Conservation (phyloP, 2,888 invertebrate species). For the Hyles lineata region DNA sequence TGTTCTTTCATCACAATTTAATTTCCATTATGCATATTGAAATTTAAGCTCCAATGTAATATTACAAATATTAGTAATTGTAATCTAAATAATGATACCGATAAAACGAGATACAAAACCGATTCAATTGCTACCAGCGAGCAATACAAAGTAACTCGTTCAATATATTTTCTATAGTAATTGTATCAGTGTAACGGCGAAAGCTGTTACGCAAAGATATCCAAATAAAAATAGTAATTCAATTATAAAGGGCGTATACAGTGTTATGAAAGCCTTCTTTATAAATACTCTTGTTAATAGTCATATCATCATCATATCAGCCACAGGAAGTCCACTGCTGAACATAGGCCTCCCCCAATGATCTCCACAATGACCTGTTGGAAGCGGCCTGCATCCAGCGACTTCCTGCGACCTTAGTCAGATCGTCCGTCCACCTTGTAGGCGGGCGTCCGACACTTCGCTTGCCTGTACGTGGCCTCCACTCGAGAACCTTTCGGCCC, state of each 20-base stretch:
- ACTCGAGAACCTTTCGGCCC: too few relatives aligned
- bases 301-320: too few relatives aligned
- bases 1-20: too few relatives aligned
- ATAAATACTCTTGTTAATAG: constrained; percentile 33
- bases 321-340: too few relatives aligned
- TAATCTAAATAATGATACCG: constrained; percentile 12
- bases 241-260: constrained; percentile 30
- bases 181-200: neutral
- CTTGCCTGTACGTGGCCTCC: too few relatives aligned
- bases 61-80: neutral
- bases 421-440: too few relatives aligned
- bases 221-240: constrained; percentile 34
- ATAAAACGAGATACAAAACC: constrained; percentile 10
- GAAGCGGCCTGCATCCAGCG: too few relatives aligned
- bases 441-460: too few relatives aligned
- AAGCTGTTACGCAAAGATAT: constrained; percentile 17
- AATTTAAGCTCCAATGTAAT: neutral
- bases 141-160: constrained; percentile 7
- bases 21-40: too few relatives aligned
- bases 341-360: too few relatives aligned
- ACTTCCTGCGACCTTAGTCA: too few relatives aligned
- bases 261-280: constrained; percentile 32
- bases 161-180: constrained; percentile 22
- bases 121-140: constrained; percentile 7
- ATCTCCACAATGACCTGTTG: too few relatives aligned